Evolutionary conservation across 2,888 invertebrate species (phyloP), one percentile per base, ranked within the genome.

Genomic region (Mystacides longicornis): DNA sequence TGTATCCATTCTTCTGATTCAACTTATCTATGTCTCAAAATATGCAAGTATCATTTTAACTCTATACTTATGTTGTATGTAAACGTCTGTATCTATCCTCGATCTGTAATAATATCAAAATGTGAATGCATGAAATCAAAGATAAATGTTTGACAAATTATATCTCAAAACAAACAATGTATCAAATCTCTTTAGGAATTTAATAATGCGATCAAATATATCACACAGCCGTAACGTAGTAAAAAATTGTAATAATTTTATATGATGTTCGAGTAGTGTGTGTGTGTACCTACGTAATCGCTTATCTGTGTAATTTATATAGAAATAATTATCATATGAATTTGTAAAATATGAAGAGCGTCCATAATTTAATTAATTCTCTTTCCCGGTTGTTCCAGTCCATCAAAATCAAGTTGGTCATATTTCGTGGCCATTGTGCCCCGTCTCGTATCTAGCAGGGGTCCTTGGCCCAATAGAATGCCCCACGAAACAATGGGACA

Each of bases 331-430:
- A 46, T 46, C 46, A 19, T 21, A 46, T 21, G 46, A 21, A 21
- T 46, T 46, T 46, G 3, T 21, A 46, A 21, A 46, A 4, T 19
- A 48, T 48, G 18, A 48, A 48, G 22, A 23, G 23, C 23, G 11
- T 48, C 23, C 21, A 48, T 48, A 48, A 48, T 48, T 48, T 23
- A 22, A 48, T 48, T 48, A 16, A 23, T 16, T n/a, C n/a, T n/a
- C n/a, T n/a, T 37, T 37, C 37, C 18, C n/a, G 2, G 23, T 14
- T 23, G 48, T 48, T 48, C 48, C 48, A 48, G 48, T 48, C 48
- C 48, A 48, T 48, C 48, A 48, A 48, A 48, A 20, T 48, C 48
- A 48, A 23, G 23, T 23, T 48, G 22, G 7, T 14, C 7, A 48
- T 48, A 20, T 48, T n/a, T 48, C 14, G 23, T 16, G 11, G 14